Base-by-base conservation (phyloP, 2,888 invertebrate genomes). In the Caenorhabditis imperialis region DNA sequence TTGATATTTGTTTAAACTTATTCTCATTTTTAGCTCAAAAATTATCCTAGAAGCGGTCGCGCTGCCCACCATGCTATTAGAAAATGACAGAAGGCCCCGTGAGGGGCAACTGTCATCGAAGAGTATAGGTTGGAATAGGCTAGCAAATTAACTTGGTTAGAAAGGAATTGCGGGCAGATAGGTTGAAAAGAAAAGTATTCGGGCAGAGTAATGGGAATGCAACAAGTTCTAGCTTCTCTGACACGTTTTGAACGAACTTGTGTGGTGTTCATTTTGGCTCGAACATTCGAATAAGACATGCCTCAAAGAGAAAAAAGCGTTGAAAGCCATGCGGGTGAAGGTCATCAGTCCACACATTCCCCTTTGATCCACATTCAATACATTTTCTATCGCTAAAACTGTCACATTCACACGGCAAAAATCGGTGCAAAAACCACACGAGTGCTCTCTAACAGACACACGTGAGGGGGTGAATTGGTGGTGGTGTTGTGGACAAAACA, bases 11-110 rank as follows among this genome's bases (percentile, higher is more conserved):
- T 5, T 57, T n/a, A 42, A 22, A 4, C n/a, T 18, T 23, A 25
- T 40, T 44, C 33, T 3, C 33, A 23, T 42, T 30, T 25, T 14
- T 55, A 7, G 33, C 35, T 55, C 23, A 14, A n/a, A 8, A 20
- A 23, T 44, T 12, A 44, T 44, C 42, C 67, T 67, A 57, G 57
- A 67, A 67, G 67, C 67, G 57, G 57, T 65, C 65, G 65, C 65
- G 65, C 67, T 67, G 67, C 67, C 67, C 67, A 67, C 67, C 67
- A 67, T 67, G 67, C 67, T 35, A 51, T 67, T 67, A 67, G 48
- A 65, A 55, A 65, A 47, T 55, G 54, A 55, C 33, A 33, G 33
- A 47, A 38, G 27, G 48, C 48, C 40, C 40, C 54, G 54, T 45
- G 33, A 22, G 37, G 18, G 30, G 37, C 25, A 20, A 40, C 37